A percentile compares a stretch with the other conserved stretches of the same genome.
Evolutionary conservation across 2,113 vertebrate species (phyloP).

Genomic region (Pygathrix nemaeus): DNA sequence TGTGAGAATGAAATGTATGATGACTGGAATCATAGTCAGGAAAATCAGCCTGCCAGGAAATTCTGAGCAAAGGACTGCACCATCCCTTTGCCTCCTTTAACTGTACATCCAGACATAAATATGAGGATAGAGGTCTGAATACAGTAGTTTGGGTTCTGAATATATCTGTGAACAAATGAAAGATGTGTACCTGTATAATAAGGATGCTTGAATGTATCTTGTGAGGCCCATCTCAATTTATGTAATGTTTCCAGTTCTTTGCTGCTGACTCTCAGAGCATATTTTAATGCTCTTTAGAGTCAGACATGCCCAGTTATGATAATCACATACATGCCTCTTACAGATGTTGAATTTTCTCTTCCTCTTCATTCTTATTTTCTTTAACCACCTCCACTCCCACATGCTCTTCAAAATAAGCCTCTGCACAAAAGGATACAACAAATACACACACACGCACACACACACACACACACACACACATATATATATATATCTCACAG

Average conservation of each 20-base stretch:
- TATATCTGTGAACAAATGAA: neutral
- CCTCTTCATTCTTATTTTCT: neutral
- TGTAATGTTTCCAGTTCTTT: neutral
- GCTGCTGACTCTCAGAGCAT: neutral
- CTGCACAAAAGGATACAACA: neutral
- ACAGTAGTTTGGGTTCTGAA: neutral
- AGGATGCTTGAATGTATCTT: neutral
- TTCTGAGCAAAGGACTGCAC: neutral
- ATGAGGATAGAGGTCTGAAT: neutral
- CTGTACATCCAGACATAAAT: neutral
- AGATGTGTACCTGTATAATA: neutral
- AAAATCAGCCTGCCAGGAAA: conserved; percentile 7
- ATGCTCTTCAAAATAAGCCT: neutral
- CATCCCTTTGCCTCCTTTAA: neutral
- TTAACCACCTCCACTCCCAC: neutral
- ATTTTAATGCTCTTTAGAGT: neutral
- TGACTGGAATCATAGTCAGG: conserved; percentile 40
- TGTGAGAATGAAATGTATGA: conserved; percentile 28
- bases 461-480: no score
- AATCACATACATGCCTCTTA: neutral
- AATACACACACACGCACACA: neutral
- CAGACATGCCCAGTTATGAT: neutral
- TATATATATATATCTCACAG: neutral
- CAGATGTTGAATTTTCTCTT: neutral
- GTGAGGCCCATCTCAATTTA: neutral